phyloP scores from a whole-genome alignment of 2,113 vertebrate genomes.

The Anthoscopus minutus region DNA sequence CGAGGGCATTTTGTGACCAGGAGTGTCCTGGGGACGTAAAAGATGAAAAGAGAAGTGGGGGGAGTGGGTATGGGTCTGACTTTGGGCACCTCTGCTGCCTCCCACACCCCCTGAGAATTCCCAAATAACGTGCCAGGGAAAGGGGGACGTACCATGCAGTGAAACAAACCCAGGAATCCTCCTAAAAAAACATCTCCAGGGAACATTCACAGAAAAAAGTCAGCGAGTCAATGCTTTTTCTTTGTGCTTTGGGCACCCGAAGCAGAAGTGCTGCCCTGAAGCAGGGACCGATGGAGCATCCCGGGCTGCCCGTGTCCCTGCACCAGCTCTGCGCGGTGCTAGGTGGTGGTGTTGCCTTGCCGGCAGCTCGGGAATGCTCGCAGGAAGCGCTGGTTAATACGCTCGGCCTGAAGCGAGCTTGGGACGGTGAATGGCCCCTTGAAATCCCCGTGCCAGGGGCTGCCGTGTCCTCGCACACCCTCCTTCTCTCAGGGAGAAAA shows the following conservation, averaged over 20 bases:
- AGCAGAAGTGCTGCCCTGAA: neutral
- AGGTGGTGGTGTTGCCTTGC: constrained; percentile 10
- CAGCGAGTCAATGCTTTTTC: fast-evolving
- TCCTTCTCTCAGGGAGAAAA: neutral
- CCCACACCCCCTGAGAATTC: neutral
- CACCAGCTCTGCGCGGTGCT: neutral
- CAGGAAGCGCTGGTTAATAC: neutral
- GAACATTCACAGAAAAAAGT: fast-evolving
- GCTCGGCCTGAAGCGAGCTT: neutral
- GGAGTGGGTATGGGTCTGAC: fast-evolving
- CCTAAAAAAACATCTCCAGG: neutral
- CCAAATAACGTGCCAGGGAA: fast-evolving
- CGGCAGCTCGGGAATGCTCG: neutral
- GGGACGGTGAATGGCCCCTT: neutral
- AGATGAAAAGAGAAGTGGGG: too few relatives aligned
- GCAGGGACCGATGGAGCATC: fast-evolving
- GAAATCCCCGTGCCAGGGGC: neutral
- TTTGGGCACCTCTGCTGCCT: neutral
- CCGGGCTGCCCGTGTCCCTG: neutral
- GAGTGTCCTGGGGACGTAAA: neutral
- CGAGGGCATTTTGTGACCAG: fast-evolving
- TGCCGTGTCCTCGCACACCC: neutral
- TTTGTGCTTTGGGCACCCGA: fast-evolving
- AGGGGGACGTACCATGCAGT: fast-evolving
- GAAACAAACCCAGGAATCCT: neutral